Evolutionary conservation across 2,888 invertebrate genomes (phyloP).

Genomic region (Ferdinandea cuprea): DNA sequence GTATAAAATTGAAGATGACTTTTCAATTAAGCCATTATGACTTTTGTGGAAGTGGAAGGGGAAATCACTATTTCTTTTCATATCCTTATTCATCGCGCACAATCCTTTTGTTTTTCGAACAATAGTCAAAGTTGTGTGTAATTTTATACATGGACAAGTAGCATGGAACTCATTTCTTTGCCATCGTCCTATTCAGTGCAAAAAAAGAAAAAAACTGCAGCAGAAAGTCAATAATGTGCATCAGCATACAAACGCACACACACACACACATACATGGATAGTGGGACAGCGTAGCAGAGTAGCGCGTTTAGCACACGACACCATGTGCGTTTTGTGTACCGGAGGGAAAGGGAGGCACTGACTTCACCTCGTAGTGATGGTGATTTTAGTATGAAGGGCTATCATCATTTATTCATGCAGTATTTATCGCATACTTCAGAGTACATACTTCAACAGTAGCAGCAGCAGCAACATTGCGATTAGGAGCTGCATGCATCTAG

Average conservation of each 20-base stretch:
- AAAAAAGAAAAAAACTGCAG: too few relatives aligned
- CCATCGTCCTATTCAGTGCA: conserved; percentile 24
- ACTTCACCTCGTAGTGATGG: conserved; percentile 8
- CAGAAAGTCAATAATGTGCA: conserved; percentile 65
- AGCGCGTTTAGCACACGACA: too few relatives aligned
- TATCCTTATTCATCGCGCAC: conserved; percentile 45
- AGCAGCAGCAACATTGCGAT: conserved; percentile 14
- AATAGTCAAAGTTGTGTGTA: conserved; percentile 35
- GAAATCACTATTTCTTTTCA: neutral
- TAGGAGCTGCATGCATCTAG: conserved; percentile 9
- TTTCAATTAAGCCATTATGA: conserved; percentile 65
- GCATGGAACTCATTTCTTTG: conserved; percentile 21
- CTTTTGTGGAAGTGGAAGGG: neutral
- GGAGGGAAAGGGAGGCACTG: neutral
- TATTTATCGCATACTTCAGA: conserved; percentile 60
- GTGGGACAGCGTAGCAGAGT: too few relatives aligned
- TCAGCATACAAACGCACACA: conserved; percentile 10
- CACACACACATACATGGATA: neutral
- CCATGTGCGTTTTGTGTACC: conserved; percentile 45
- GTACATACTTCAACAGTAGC: too few relatives aligned
- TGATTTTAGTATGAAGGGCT: conserved; percentile 62
- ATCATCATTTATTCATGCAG: conserved; percentile 58
- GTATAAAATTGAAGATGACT: conserved; percentile 60
- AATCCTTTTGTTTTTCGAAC: conserved; percentile 48
- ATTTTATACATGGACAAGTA: conserved; percentile 27